Base-by-base conservation (phyloP, 2,888 invertebrate genomes). In the Nineta flava region DNA sequence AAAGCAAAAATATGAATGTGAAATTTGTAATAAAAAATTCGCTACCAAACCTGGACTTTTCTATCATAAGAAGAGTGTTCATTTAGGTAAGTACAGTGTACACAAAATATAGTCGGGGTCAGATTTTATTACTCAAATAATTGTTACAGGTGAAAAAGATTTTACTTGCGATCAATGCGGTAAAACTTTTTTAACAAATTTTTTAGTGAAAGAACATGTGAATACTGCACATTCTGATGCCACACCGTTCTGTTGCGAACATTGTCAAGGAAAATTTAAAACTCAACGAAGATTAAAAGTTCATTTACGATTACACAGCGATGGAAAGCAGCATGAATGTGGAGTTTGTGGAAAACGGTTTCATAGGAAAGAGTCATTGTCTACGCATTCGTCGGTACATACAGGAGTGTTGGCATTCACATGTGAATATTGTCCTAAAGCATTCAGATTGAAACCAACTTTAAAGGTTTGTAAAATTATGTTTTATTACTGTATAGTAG, bases 391-490 rank as follows among this genome's bases (percentile, higher is more conserved):
- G 9, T 7, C 38, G 6, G 38, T 38, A 7, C 38, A 86, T 55
- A 85, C 85, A 0, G 86, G 85, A 6, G 79, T 79, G 1, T 82
- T 83, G 81, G 86, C 86, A 1, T 82, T 80, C 55, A 72, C 78
- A 2, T 86, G 87, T 57, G 79, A 81, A 59, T 81, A 77, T 61
- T 87, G 86, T 59, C 79, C 78, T 17, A 83, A 84, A 64, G 74
- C 76, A 10, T 86, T 86, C 61, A 69, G 84, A 26, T 86, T 83
- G 60, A 83, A 84, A 61, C 83, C 83, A 53, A 81, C 83, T 41
- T 64, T 82, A 49, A 81, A 81, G 57, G 80, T 74, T 54, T 64
- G 65, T 58, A n/a, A n/a, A n/a, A n/a, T n/a, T n/a, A n/a, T n/a
- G n/a, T n/a, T n/a, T n/a, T n/a, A n/a, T n/a, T n/a, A n/a, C n/a